phyloP scores from a whole-genome alignment of 2,113 vertebrate genomes.

The mouse (Mus musculus) region DNA sequence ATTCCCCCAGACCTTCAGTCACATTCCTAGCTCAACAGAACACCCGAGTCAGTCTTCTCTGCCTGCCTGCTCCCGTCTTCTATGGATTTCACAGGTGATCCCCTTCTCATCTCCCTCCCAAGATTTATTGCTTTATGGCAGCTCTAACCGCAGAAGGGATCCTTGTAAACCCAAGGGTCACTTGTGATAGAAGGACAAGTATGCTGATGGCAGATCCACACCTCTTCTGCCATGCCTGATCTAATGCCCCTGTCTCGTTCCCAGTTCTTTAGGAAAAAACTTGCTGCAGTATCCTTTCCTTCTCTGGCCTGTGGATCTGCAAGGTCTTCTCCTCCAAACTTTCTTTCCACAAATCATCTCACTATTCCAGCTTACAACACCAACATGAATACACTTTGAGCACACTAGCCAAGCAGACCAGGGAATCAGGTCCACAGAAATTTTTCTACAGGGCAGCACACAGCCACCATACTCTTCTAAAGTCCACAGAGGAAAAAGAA shows the following conservation, averaged over 20 bases:
- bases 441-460: background rate
- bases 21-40: background rate
- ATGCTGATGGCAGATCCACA: too few species aligned
- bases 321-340: background rate
- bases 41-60: background rate
- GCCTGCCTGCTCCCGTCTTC: too few species aligned
- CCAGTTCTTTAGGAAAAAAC: background rate
- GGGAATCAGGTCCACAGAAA: background rate
- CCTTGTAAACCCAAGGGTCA: background rate
- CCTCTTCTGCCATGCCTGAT: background rate
- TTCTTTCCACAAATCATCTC: background rate
- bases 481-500: background rate
- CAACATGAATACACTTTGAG: background rate
- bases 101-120: background rate
- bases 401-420: background rate
- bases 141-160: background rate
- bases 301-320: background rate
- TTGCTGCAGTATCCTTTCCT: too few species aligned
- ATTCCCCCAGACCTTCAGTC: background rate
- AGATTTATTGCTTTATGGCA: background rate
- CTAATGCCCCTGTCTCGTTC: background rate
- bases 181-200: background rate
- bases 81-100: background rate
- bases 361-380: background rate
- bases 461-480: rapidly evolving